Evolutionary conservation across 2,888 invertebrate genomes (phyloP), one percentile per base, ranked within the genome.

Genomic region (Mythimna lalbum): DNA sequence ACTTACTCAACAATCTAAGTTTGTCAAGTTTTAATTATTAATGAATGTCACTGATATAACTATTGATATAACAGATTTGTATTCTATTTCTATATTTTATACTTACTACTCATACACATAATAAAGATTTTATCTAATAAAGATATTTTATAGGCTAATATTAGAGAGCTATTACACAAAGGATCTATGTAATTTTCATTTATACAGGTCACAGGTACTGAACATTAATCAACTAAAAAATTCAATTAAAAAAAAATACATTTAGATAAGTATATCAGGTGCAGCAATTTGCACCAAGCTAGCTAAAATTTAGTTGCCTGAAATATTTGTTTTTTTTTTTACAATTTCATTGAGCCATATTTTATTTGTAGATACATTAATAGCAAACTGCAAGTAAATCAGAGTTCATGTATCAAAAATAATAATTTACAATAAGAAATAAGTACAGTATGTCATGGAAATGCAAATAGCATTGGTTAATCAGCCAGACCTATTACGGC

Each of bases 91-190:
- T 80, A 77, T 74, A 47, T 59, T 63, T 19, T 69, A 63, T n/a
- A 33, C 23, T 62, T 31, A 56, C 62, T 82, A 82, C 62, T 73
- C 65, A 60, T 74, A 73, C 66, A 68, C 59, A 60, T 69, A 81
- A 65, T 67, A 80, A 36, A 63, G 39, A 77, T 31, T 71, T 61
- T 67, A 65, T 49, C 71, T 70, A 70, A 19, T 59, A 52, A 19
- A 49, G 47, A 49, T 55, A 55, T 55, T 67, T 63, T 66, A 76
- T 72, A 49, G 56, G 53, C 74, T 76, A 81, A 70, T 69, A 73
- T 70, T 82, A 83, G 81, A 81, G 82, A 83, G 81, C 76, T 73
- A 61, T 62, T 59, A 79, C 69, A 73, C 62, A 47, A 69, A 39
- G 23, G 52, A 69, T 69, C 27, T 36, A 74, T 63, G 57, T 69